Percentiles rank a stretch among this genome's conserved stretches.
These are phyloP conservation scores for Limnephilus rhombicus DNA, from an alignment of 2,888 invertebrate species.

Conservation along the genomic window DNA sequence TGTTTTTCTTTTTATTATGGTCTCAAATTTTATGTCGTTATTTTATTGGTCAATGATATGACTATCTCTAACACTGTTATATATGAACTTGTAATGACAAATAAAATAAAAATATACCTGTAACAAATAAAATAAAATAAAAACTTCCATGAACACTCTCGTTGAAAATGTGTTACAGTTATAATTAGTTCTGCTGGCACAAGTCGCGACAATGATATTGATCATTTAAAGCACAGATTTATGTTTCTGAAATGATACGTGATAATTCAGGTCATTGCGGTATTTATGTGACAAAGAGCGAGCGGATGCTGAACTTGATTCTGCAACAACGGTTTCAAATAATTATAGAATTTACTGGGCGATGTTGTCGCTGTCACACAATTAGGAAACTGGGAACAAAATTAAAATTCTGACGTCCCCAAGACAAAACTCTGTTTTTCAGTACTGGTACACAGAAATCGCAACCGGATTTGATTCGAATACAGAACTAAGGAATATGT, in stretches of 20 bases:
- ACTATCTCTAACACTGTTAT: no score
- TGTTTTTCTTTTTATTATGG: no score
- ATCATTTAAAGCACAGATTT: not conserved
- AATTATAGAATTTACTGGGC: not conserved
- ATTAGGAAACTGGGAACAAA: not conserved
- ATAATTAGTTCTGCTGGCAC: not conserved
- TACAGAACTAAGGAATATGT: no score
- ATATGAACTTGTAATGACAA: no score
- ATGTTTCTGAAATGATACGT: not conserved
- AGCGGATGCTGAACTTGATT: not conserved
- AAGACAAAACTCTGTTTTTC: no score
- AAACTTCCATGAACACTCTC: not conserved
- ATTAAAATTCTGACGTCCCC: no score
- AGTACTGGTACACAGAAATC: no score
- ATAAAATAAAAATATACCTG: no score
- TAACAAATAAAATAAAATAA: no score
- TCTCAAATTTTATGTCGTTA: no score
- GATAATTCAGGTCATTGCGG: not conserved
- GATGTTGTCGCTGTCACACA: not conserved
- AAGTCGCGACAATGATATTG: not conserved
- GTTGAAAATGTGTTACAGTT: not conserved
- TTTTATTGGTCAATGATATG: no score
- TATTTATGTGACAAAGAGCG: not conserved
- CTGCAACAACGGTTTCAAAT: not conserved
- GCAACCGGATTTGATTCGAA: no score